Evolutionary conservation across 1,140 invertebrate genomes (phyloP), one percentile per base, ranked within the genome.

Genomic region (Neelides sp.): DNA sequence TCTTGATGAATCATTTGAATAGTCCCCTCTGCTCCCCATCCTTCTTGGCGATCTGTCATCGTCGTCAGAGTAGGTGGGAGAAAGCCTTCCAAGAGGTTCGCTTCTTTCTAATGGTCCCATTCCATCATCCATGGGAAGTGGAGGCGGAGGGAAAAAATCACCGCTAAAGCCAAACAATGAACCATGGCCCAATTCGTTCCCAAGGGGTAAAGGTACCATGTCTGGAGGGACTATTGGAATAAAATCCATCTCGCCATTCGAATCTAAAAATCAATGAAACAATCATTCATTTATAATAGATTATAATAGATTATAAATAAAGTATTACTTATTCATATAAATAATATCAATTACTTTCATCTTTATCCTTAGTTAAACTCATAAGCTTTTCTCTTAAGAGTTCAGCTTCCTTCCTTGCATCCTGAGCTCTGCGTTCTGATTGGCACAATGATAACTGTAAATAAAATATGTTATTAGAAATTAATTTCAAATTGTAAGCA

Each of bases 401-500:
- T 24, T 61, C 55, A 7, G 48, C 37, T 42, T 61, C 53, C 30
- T 61, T 57, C 2, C 47, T 28, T 0, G 52, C 50, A 44, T 61
- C 59, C 23, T 57, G 48, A 19, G 47, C 45, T 41, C 54, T 61
- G n/a, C 59, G 39, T 28, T 61, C 59, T 0, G 59, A 50, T 47
- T 61, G 59, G 27, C 59, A 61, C 27, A 61, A 34, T 34, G 52
- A 48, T 4, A 61, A 35, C 59, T 61, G 34, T 4, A 49, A 55
- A 36, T 15, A 23, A n/a, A 2, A 44, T 1, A 48, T 22, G 20
- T 37, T 39, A 34, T 23, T 7, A 17, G 39, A 34, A 15, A 40
- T 15, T 24, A 42, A 48, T 39, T 20, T 46, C 4, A 27, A 22
- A 3, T 17, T 26, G 17, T 17, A 17, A 43, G 3, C 20, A 10